phyloP scores from a whole-genome alignment of 2,113 vertebrate genomes.

The Globicephala melas region DNA sequence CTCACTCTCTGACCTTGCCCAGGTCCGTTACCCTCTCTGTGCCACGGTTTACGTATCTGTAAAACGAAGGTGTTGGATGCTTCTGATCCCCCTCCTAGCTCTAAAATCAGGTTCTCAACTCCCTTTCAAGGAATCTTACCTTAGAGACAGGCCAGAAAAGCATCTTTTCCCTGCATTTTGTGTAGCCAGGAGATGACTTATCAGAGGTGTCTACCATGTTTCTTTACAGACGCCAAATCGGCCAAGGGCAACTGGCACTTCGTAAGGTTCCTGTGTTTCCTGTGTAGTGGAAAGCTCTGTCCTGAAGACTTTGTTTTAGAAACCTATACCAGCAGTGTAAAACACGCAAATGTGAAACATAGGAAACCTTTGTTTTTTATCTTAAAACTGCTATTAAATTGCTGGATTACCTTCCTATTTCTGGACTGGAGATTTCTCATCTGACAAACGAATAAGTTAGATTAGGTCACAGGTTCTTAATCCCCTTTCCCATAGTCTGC shows the following conservation, averaged over 20 bases:
- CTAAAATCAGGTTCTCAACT: neutral
- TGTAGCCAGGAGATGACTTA: neutral
- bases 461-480: neutral
- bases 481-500: neutral
- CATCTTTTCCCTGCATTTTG: neutral
- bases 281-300: neutral
- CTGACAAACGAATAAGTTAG: neutral
- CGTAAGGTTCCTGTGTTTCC: neutral
- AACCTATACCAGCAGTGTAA: neutral
- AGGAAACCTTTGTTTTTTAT: neutral
- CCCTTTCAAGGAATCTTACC: neutral
- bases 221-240: neutral
- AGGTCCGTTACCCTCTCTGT: neutral
- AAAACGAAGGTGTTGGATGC: neutral
- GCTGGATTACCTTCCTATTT: neutral
- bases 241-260: neutral
- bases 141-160: neutral
- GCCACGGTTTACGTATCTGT: neutral
- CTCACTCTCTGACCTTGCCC: neutral
- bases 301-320: neutral
- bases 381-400: neutral
- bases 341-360: neutral
- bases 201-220: neutral
- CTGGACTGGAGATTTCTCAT: neutral
- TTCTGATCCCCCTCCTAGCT: neutral